Conservation (phyloP, 2,113 vertebrate genomes). For the Baryphthengus martii region DNA sequence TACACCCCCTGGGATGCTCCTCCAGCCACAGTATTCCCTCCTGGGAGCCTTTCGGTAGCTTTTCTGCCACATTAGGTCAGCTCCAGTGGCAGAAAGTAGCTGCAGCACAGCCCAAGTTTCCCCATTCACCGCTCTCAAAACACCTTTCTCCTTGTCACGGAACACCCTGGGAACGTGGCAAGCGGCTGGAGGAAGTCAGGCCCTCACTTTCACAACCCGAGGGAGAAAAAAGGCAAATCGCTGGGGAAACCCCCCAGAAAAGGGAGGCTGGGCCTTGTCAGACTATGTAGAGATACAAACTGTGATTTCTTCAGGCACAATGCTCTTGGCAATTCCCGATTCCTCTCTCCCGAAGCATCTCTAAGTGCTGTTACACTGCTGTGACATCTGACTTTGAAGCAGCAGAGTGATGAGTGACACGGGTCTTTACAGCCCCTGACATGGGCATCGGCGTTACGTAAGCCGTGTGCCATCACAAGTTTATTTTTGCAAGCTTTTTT, state of each 20-base stretch:
- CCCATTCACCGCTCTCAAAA: background rate
- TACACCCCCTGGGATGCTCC: background rate
- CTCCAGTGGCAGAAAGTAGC: background rate
- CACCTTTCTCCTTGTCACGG: background rate
- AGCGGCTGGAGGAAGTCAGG: background rate
- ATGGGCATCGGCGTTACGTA: background rate
- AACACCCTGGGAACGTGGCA: fast-evolving
- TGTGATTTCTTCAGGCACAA: background rate
- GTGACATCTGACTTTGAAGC: background rate
- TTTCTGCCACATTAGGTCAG: background rate
- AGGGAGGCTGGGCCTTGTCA: background rate
- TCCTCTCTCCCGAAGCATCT: background rate
- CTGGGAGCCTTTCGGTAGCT: background rate
- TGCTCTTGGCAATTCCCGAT: background rate
- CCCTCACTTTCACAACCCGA: background rate
- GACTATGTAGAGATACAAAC: background rate
- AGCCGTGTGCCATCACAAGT: background rate
- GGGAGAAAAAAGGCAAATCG: background rate
- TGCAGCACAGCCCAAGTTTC: background rate
- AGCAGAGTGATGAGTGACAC: conserved; percentile 26
- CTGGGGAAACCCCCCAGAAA: background rate
- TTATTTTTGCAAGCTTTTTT: conserved; percentile 22
- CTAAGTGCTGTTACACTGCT: background rate
- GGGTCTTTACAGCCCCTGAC: conserved; percentile 27
- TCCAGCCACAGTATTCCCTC: background rate